Conservation (phyloP, 2,797 vertebrate genomes). For the Furcifer pardalis region DNA sequence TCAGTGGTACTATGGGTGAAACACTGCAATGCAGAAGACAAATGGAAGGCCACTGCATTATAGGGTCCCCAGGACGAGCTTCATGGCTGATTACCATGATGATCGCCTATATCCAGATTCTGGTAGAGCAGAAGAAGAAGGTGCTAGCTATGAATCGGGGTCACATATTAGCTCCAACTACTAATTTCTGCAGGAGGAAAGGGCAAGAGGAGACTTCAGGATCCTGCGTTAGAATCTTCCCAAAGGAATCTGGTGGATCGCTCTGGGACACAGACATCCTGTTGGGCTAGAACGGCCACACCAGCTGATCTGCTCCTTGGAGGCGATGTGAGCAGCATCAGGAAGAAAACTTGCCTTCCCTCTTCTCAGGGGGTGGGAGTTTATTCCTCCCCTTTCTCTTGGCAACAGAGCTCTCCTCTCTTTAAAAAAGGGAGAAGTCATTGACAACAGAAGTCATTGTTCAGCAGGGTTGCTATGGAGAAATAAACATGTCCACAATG, state of each 20-base stretch:
- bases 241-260: no score
- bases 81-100: no score
- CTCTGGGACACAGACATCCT: no score
- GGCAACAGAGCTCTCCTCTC: not conserved
- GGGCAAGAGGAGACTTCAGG: not conserved
- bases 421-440: constrained; percentile 13
- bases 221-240: no score
- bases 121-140: no score
- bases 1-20: no score
- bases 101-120: no score
- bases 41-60: no score
- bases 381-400: constrained; percentile 43
- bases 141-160: not conserved
- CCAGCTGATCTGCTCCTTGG: not conserved
- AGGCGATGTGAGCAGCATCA: not conserved
- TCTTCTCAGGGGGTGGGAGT: not conserved
- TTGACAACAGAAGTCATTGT: constrained; percentile 33
- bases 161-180: not conserved
- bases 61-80: no score
- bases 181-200: not conserved
- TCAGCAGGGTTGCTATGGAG: constrained; percentile 51
- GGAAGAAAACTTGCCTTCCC: not conserved
- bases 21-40: no score
- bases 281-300: not conserved
- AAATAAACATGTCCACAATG: constrained; percentile 26